Evolutionary conservation across 1,140 invertebrate species (phyloP).

Genomic region (Lordiphosa mommai): DNA sequence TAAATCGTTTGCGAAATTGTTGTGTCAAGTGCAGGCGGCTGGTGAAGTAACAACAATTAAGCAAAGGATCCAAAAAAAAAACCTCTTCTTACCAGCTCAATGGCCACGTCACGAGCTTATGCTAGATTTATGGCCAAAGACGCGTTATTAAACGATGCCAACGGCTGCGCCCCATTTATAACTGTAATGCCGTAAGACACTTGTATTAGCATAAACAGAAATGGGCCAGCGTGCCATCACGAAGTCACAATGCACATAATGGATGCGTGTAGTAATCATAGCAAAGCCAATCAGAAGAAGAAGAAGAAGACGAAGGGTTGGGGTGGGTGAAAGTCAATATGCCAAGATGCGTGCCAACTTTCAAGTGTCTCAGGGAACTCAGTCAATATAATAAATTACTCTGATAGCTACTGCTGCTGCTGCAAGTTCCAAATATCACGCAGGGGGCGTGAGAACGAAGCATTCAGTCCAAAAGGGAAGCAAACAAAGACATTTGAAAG

Average conservation of each 20-base stretch:
- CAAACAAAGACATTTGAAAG: slow-evolving; percentile 48
- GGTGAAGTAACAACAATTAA: slow-evolving; percentile 46
- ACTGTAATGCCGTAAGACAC: slow-evolving; percentile 13
- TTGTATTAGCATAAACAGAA: slow-evolving; percentile 47
- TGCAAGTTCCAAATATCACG: slow-evolving; percentile 5
- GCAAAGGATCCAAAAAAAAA: slow-evolving; percentile 7
- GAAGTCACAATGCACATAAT: slow-evolving; percentile 8
- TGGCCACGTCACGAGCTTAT: slow-evolving; percentile 36
- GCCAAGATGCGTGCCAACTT: slow-evolving; percentile 35
- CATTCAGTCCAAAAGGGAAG: slow-evolving; percentile 34
- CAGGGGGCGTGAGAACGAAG: slow-evolving; percentile 39
- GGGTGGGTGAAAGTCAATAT: slow-evolving; percentile 43
- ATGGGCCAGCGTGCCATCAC: slow-evolving; percentile 13
- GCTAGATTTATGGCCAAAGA: slow-evolving; percentile 57
- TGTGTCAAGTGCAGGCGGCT: slow-evolving; percentile 58
- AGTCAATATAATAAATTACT: slow-evolving; percentile 70
- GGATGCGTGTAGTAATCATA: slow-evolving; percentile 27
- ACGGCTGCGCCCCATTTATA: slow-evolving; percentile 47
- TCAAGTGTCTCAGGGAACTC: slow-evolving; percentile 26
- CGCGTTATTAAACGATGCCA: slow-evolving; percentile 57
- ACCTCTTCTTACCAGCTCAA: slow-evolving; percentile 39
- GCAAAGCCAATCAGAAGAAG: slow-evolving; percentile 6
- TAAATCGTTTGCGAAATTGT: slow-evolving; percentile 58
- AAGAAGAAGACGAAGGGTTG: background rate
- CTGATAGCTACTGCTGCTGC: slow-evolving; percentile 24